Base-by-base conservation (phyloP, 2,113 vertebrate genomes). In the Enhydra lutris region DNA sequence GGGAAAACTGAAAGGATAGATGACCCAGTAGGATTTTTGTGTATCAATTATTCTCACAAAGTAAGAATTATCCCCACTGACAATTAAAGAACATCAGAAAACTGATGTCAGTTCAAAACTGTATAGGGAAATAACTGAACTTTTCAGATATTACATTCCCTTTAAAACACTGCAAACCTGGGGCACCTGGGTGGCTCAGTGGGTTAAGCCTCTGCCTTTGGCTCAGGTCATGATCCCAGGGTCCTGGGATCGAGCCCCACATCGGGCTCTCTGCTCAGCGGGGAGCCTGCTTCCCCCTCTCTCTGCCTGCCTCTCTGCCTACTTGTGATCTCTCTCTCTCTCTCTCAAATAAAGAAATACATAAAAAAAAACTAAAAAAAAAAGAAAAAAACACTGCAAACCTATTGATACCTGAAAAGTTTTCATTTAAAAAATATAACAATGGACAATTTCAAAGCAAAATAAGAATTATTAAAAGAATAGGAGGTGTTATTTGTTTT, bases 81-180 rank as follows among this genome's bases (percentile, higher is more conserved):
- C 10, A 85, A 84, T 7, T 81, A 59, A 45, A 78, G 84, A 88
- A 73, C 21, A 34, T 74, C 50, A 94, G 50, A 94, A 96, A 97
- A 45, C 6, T 86, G 23, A 89, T 79, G 29, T 47, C 52, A 83
- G 4, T 71, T 91, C 69, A 89, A 26, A 71, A 18, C 36, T 24
- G 57, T 91, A 74, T 82, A 82, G 73, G 36, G 12, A 96, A 94
- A 92, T 45, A 93, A 92, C 73, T 81, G 31, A 94, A 21, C 4
- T 91, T 94, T 71, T 69, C 36, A 67, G 89, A 34, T 29, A 74
- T 26, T 80, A 36, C 11, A 20, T 12, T 82, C 65, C 24, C 61
- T 39, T 95, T 71, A 55, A 89, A 76, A 78, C 4, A 87, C 20
- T 71, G 31, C 20, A 80, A 89, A 36, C 29, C 61, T 61, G 39